phyloP scores from a whole-genome alignment of 2,113 vertebrate species.

The Archocentrus centrarchus region DNA sequence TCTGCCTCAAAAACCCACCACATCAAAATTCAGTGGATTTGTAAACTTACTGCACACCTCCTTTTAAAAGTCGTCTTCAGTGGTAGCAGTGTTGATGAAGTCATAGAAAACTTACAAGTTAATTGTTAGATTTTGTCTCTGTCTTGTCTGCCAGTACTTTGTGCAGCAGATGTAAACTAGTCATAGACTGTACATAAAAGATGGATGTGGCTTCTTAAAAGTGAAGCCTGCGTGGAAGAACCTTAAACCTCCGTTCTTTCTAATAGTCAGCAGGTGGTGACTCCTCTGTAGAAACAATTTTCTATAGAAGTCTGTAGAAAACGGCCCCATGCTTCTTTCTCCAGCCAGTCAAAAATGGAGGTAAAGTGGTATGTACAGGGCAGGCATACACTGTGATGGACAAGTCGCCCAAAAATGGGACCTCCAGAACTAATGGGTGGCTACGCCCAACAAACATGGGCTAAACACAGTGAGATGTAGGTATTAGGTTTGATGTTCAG shows the following conservation, averaged over 20 bases:
- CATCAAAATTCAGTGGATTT: background rate
- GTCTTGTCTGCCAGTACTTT: too few relatives aligned
- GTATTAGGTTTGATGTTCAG: background rate
- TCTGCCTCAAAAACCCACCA: background rate
- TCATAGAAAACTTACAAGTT: too few relatives aligned
- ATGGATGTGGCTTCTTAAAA: too few relatives aligned
- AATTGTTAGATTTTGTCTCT: too few relatives aligned
- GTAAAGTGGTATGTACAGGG: background rate
- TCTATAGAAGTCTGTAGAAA: background rate
- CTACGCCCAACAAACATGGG: fast-evolving
- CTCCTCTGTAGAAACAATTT: background rate
- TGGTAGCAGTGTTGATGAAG: too few relatives aligned
- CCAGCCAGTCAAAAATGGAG: background rate
- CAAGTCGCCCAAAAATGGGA: background rate
- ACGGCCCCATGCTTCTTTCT: background rate
- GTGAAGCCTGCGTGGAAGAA: background rate
- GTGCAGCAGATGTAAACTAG: too few relatives aligned
- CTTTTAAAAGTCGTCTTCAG: background rate
- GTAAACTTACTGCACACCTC: background rate
- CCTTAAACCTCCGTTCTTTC: background rate
- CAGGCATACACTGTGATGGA: background rate
- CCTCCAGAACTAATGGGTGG: background rate
- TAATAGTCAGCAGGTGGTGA: background rate
- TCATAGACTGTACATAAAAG: too few relatives aligned
- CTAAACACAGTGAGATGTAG: background rate